A percentile compares a stretch with the other conserved stretches of the same genome.
Evolutionary conservation across 2,113 vertebrate species (phyloP).

Genomic region (Thinocorus orbignyianus): DNA sequence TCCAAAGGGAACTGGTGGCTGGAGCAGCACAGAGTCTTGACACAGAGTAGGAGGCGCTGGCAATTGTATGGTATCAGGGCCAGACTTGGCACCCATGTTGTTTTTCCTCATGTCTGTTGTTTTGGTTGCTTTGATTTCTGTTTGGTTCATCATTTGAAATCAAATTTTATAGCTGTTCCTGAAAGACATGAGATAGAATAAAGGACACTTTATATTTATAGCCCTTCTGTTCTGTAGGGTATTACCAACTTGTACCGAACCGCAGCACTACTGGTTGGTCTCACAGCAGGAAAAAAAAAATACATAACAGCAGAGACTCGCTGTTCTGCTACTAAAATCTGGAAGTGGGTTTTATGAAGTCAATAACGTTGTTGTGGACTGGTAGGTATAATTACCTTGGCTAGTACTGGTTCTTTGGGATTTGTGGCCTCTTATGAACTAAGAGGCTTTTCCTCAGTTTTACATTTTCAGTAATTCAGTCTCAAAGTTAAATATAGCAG

Average conservation of each 20-base stretch:
- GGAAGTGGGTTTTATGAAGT: not conserved
- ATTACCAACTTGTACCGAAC: not conserved
- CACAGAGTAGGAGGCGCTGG: not conserved
- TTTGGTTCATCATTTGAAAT: not conserved
- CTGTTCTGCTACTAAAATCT: not conserved
- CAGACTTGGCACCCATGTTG: not conserved
- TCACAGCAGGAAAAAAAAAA: not conserved
- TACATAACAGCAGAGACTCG: not conserved
- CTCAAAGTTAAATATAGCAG: not conserved
- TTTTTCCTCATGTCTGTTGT: not conserved
- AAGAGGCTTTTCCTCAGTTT: not conserved
- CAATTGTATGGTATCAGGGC: not conserved
- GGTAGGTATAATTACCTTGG: not conserved
- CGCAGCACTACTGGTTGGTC: not conserved
- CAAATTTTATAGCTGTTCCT: not conserved
- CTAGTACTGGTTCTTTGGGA: not conserved
- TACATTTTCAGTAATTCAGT: not conserved
- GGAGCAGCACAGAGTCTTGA: not conserved
- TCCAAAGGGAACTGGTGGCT: not conserved
- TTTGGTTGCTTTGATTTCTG: not conserved
- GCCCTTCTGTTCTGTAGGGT: not conserved
- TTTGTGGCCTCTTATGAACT: not conserved
- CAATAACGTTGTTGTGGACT: not conserved
- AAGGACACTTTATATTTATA: not conserved
- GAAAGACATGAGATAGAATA: not conserved